Conservation (phyloP, 2,113 vertebrate species). For the Gallinago jamesoni region DNA sequence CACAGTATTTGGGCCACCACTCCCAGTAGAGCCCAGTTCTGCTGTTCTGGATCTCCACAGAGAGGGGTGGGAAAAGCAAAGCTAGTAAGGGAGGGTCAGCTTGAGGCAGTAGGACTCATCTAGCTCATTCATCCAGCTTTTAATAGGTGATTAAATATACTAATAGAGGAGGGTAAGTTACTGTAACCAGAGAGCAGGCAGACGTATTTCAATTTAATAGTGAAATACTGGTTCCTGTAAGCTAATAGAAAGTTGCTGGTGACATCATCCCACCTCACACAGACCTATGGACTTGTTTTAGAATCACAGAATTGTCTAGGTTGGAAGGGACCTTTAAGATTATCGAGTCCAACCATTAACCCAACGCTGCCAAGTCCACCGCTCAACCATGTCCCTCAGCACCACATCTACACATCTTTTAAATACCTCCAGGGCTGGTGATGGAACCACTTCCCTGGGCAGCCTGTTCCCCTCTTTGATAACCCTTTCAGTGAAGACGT, state of each 20-base stretch:
- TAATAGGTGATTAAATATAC: background rate
- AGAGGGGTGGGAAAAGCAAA: background rate
- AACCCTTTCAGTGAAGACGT: background rate
- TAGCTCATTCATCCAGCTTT: background rate
- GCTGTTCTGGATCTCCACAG: background rate
- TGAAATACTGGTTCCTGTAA: background rate
- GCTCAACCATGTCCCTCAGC: background rate
- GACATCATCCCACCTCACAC: background rate
- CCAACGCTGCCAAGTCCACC: background rate
- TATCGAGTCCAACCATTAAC: too few relatives aligned
- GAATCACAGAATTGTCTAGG: background rate
- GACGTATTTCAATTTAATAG: background rate
- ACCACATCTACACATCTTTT: background rate
- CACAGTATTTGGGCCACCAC: accelerated
- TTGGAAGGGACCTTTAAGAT: background rate
- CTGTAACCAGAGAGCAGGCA: background rate
- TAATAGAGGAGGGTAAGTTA: background rate
- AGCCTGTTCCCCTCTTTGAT: background rate
- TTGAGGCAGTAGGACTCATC: background rate
- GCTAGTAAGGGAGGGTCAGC: too few relatives aligned
- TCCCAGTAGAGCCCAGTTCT: accelerated
- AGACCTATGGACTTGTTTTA: background rate
- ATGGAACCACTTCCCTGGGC: background rate
- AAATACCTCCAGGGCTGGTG: background rate
- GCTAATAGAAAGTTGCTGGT: background rate